phyloP scores from a whole-genome alignment of 2,797 vertebrate species.

The Ispidina lecontei region DNA sequence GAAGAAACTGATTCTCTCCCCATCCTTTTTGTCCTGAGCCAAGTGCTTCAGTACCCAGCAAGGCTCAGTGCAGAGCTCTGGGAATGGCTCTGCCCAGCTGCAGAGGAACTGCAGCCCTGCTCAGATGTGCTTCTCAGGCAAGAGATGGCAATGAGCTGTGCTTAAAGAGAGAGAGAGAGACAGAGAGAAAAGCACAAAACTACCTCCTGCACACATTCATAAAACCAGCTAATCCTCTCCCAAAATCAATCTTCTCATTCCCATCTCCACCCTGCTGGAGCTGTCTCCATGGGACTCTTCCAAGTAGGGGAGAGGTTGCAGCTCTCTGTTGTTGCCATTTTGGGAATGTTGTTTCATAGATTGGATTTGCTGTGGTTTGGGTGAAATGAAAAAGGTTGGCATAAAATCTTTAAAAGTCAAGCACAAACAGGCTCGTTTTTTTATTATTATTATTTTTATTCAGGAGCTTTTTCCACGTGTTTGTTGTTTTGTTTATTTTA shows the following conservation, averaged over 20 bases:
- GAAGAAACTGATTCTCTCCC: neutral
- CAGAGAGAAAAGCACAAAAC: neutral
- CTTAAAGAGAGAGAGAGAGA: neutral
- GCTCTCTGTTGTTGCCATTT: constrained; percentile 56
- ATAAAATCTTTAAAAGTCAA: constrained; percentile 29
- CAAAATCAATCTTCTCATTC: neutral
- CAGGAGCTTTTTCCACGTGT: constrained; percentile 13
- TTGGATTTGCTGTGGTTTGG: constrained; percentile 46
- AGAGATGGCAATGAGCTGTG: neutral
- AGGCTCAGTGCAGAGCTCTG: neutral
- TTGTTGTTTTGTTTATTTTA: neutral
- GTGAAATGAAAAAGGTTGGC: constrained; percentile 56
- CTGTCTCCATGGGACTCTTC: constrained; percentile 44
- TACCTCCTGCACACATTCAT: constrained; percentile 43
- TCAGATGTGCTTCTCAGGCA: neutral
- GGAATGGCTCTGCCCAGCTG: constrained; percentile 52
- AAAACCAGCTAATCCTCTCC: constrained; percentile 24
- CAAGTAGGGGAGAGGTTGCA: constrained; percentile 76
- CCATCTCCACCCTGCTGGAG: constrained; percentile 57
- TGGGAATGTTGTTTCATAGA: constrained; percentile 62
- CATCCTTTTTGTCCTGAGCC: neutral
- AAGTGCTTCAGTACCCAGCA: neutral
- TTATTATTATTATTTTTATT: neutral
- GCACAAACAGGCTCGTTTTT: constrained; percentile 32
- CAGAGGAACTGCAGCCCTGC: constrained; percentile 16